phyloP scores from a whole-genome alignment of 2,113 vertebrate genomes.

The Sinocyclocheilus grahami region DNA sequence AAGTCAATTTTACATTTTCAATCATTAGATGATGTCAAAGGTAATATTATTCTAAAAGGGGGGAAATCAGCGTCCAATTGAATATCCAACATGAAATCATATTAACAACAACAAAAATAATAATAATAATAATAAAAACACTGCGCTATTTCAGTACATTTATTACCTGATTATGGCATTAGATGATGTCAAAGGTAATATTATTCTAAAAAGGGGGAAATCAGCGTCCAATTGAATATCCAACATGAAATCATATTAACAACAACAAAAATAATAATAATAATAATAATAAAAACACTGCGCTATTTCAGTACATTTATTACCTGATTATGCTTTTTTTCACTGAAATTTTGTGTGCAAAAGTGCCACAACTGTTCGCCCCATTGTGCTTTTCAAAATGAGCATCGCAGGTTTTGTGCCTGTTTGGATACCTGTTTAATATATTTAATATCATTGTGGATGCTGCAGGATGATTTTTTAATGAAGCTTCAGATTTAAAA shows the following conservation, averaged over 20 bases:
- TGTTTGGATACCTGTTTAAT: slow-evolving; percentile 22
- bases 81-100: not conserved
- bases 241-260: not conserved
- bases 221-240: not conserved
- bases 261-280: not conserved
- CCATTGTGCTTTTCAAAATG: not conserved
- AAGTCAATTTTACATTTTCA: not conserved
- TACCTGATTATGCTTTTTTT: not conserved
- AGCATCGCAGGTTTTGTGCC: not conserved
- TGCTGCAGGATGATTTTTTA: slow-evolving; percentile 30
- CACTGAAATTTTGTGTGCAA: not conserved
- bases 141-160: not conserved
- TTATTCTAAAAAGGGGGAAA: not conserved
- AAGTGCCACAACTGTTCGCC: not conserved
- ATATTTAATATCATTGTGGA: slow-evolving; percentile 4
- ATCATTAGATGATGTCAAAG: not conserved
- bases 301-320: not conserved
- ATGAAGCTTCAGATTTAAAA: slow-evolving; percentile 25
- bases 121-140: not conserved
- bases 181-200: not conserved
- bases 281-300: not conserved
- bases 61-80: not conserved
- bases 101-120: not conserved
- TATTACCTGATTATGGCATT: no score
- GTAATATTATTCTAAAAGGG: not conserved